phyloP scores from a whole-genome alignment of 2,797 vertebrate species.

The Fistularia tabacaria region DNA sequence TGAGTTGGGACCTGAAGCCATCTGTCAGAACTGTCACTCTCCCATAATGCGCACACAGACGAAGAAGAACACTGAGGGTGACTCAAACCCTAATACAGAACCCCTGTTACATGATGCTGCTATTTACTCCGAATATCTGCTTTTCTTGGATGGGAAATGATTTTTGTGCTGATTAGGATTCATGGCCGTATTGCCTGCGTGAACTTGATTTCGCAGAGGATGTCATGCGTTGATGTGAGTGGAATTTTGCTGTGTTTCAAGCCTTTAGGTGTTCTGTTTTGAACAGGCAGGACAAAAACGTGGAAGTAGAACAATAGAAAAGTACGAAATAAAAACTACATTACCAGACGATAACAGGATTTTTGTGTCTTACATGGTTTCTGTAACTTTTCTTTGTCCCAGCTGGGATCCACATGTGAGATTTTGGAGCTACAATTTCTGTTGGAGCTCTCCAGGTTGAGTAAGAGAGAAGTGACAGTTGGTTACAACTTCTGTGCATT shows the following conservation, averaged over 20 bases:
- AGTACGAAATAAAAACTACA: too few species aligned
- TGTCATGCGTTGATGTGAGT: constrained; percentile 8
- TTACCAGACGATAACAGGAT: too few species aligned
- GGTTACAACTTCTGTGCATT: not conserved
- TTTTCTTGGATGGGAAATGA: constrained; percentile 24
- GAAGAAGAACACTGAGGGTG: constrained; percentile 17
- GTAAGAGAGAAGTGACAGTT: not conserved
- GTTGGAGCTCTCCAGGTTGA: not conserved
- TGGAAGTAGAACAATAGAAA: too few species aligned
- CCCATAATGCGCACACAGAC: constrained; percentile 29
- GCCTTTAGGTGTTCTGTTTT: not conserved
- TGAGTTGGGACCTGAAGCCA: constrained; percentile 67
- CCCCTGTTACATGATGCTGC: constrained; percentile 24
- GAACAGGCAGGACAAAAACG: too few species aligned
- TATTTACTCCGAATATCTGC: constrained; percentile 8
- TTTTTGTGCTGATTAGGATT: constrained; percentile 42
- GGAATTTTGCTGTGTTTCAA: not conserved
- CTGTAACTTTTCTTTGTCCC: too few species aligned
- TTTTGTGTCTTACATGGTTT: too few species aligned
- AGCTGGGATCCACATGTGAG: not conserved
- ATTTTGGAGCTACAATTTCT: not conserved
- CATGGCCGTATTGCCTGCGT: constrained; percentile 21
- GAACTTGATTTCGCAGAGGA: constrained; percentile 30
- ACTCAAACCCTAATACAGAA: constrained; percentile 12
- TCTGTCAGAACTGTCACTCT: constrained; percentile 58